A percentile compares a stretch with the other conserved stretches of the same genome.
These are phyloP conservation scores for Camptogramma bilineatum DNA, from an alignment of 2,888 invertebrate species.

Conservation along the genomic window DNA sequence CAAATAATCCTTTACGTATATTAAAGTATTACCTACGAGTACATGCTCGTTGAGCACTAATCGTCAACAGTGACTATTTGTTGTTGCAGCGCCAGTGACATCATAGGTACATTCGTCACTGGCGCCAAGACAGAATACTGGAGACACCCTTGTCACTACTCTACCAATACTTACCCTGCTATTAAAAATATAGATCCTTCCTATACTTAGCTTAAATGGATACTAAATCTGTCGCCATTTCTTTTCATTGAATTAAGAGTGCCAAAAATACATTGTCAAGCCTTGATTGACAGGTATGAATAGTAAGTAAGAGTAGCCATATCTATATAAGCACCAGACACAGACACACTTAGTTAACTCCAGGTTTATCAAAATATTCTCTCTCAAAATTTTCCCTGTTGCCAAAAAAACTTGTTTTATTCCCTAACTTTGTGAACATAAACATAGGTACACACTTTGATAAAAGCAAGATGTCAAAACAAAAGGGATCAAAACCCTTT, in stretches of 20 bases:
- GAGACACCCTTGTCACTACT: neutral
- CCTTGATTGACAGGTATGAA: no score
- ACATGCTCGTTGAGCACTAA: neutral
- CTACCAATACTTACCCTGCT: neutral
- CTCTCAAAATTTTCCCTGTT: no score
- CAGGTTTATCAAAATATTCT: no score
- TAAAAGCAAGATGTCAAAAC: conserved; percentile 28
- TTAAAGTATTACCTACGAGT: neutral
- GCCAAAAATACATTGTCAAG: no score
- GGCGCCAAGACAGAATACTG: conserved; percentile 1
- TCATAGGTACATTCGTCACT: conserved; percentile 19
- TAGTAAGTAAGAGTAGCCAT: no score
- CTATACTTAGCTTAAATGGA: no score
- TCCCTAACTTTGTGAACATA: neutral
- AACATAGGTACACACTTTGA: neutral
- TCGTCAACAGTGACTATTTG: neutral
- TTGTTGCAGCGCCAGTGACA: conserved; percentile 8
- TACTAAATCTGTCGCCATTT: no score
- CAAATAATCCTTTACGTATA: no score
- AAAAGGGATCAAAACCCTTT: conserved; percentile 51
- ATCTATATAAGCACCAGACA: neutral
- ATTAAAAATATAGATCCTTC: no score
- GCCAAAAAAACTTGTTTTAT: neutral
- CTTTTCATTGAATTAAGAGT: no score
- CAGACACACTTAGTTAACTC: neutral